A percentile compares a stretch with the other conserved stretches of the same genome.
Conservation (phyloP, 92 coral and sea anemone genomes). For the Meandrina meandrites region DNA sequence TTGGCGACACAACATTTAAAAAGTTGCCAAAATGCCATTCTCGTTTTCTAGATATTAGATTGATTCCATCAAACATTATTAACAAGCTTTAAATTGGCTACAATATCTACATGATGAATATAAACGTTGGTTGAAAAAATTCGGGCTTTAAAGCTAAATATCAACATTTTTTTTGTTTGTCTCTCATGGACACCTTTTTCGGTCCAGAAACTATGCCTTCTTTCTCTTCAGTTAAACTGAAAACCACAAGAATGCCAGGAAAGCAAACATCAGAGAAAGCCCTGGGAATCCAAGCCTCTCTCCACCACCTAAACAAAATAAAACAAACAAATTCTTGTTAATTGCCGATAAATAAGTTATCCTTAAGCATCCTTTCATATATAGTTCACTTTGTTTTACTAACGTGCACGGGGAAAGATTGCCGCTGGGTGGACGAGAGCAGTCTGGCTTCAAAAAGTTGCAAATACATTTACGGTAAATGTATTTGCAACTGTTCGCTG, state of each 20-base stretch:
- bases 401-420: background rate
- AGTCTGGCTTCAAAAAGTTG: background rate
- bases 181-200: background rate
- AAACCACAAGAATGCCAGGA: constrained; percentile 13
- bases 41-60: background rate
- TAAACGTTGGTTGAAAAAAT: background rate
- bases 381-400: background rate
- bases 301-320: background rate
- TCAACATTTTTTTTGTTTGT: background rate
- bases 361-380: too few species aligned
- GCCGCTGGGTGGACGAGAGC: background rate
- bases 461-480: background rate
- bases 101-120: background rate
- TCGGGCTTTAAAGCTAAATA: background rate
- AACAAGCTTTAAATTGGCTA: background rate
- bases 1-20: too few species aligned
- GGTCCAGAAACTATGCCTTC: too few species aligned
- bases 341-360: background rate
- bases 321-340: background rate
- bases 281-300: background rate
- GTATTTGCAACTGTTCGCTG: too few species aligned
- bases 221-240: background rate
- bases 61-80: background rate
- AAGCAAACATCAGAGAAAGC: background rate
- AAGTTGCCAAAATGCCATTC: background rate